phyloP scores from a whole-genome alignment of 1,140 invertebrate species.

The Eueides isabella region DNA sequence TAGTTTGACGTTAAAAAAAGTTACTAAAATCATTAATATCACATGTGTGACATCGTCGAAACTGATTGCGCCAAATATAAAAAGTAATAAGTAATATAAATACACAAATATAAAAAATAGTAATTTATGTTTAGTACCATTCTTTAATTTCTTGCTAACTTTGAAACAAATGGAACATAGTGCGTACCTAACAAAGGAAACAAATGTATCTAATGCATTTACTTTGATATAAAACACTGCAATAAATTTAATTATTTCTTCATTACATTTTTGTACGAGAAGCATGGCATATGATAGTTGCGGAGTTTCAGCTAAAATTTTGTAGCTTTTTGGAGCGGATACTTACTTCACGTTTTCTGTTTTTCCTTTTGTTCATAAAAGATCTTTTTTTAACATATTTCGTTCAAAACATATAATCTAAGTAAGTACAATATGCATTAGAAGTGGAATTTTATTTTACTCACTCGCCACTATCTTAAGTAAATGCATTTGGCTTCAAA shows the following conservation, averaged over 20 bases:
- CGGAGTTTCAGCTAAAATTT: not conserved
- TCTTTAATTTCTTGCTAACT: not conserved
- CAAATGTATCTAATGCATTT: not conserved
- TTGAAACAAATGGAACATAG: not conserved
- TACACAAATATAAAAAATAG: not conserved
- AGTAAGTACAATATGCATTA: not conserved
- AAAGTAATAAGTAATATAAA: not conserved
- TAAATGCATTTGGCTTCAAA: not conserved
- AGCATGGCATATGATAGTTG: not conserved
- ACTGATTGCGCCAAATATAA: no score
- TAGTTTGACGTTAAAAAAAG: no score
- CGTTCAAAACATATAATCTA: not conserved
- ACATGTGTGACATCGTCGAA: no score
- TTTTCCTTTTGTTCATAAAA: constrained; percentile 5
- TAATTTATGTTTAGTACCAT: no score
- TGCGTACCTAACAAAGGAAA: not conserved
- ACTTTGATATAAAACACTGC: not conserved
- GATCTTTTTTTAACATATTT: not conserved
- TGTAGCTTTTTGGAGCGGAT: constrained; percentile 10
- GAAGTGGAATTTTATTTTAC: not conserved
- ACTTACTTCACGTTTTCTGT: not conserved
- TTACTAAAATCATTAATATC: no score
- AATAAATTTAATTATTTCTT: not conserved
- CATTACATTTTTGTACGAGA: not conserved
- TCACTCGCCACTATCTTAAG: not conserved